Base-by-base conservation (phyloP, 1,140 invertebrate species). In the Pseudomyrmex gracilis region DNA sequence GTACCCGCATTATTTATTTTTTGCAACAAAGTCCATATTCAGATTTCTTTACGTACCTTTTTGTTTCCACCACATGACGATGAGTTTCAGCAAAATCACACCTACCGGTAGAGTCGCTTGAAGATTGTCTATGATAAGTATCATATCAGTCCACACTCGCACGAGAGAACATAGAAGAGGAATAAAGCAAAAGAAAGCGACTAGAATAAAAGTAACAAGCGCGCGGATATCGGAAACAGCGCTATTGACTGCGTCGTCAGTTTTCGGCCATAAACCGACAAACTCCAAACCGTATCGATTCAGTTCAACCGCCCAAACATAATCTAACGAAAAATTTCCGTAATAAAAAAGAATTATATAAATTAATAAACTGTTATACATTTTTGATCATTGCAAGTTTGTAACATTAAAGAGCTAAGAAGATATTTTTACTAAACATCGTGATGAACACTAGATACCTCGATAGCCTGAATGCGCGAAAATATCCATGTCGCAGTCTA, bases 301-400 rank as follows among this genome's bases (percentile, higher is more conserved):
- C 24, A 85, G 17, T 20, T 53, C 71, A 8, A 85, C 7, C 0
- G 82, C 84, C 84, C 84, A 85, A 15, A 74, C 17, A 43, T 70
- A 85, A 53, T 85, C 84, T 85, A 77, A 0, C 13, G 66, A 66
- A n/a, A 4, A n/a, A 63, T 63, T n/a, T 24, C 0, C 24, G 13
- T 7, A 45, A 47, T 8, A 49, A 13, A 49, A 63, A 0, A 74
- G 10, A 43, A 24, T 5, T 34, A 7, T 7, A 34, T n/a, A 61
- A 61, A 73, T 73, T 73, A 3, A 10, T 7, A 49, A 22, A 74
- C 43, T 34, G 5, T 24, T 13, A 51, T 9, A 70, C 20, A 17
- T 13, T 13, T 13, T 51, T 43, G 12, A 7, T 34, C 43, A 55
- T 17, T 51, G 13, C 3, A 0, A 13, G 13, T 51, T 51, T 1